Evolutionary conservation across 2,113 vertebrate genomes (phyloP), one percentile per base, ranked within the genome.

Genomic region (Lampris incognitus): DNA sequence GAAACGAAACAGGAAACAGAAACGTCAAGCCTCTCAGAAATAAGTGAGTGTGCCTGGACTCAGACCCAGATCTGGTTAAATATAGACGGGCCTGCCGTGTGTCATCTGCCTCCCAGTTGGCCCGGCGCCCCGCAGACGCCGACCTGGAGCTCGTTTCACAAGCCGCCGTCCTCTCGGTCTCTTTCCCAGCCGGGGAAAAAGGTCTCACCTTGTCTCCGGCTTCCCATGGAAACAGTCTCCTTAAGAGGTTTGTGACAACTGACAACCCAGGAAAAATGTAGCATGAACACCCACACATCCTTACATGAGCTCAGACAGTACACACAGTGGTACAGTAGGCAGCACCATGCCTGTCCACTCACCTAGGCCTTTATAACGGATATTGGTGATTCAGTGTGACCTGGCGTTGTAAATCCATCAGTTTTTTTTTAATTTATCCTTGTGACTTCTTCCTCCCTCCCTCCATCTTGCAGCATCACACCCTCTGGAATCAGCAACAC

Each of bases 51-150:
- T 2, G 55, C 6, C 61, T 64, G 52, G 54, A 62, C 42, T 24
- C 49, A 69, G 78, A 64, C 55, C 56, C 72, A 76, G 65, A 74
- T 66, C 9, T 1, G 1, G 69, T 78, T 81, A 78, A 78, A 81
- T 76, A 56, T 88, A 85, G 74, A 49, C 59, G 3, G 3, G 42
- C 46, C 24, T 51, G 44, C 61, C 24, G 10, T 59, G 72, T 58
- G 69, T 74, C 58, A 49, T 48, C 73, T 38, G 5, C 42, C 13
- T 69, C 10, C 70, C 63, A 59, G 78, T 78, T 72, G 83, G 80
- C 76, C 60, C 49, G 55, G 49, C 10, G 61, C 39, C 60, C 42
- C 39, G 67, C 8, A 48, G 54, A 65, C 5, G 46, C 7, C 5
- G 39, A 65, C 52, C 3, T 58, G 1, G 7, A 38, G 24, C 55